Evolutionary conservation across 2,113 vertebrate species (phyloP).

Genomic region (Globicephala melas): DNA sequence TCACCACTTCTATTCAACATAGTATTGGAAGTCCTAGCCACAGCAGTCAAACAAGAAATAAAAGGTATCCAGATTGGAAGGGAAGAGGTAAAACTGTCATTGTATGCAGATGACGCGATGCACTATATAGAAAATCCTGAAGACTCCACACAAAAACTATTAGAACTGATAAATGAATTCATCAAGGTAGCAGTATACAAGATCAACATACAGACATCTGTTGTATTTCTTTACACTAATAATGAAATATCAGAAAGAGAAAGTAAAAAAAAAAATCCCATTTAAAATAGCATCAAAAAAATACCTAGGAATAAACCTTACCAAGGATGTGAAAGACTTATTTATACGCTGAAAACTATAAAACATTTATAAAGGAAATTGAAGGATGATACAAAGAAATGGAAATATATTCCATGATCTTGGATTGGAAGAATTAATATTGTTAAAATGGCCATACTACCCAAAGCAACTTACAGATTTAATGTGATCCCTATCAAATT

Average conservation of each 20-base stretch:
- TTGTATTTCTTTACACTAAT: background rate
- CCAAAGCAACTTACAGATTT: background rate
- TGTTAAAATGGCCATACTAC: background rate
- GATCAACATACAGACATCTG: background rate
- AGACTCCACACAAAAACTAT: background rate
- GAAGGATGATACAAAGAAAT: background rate
- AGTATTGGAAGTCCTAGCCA: background rate
- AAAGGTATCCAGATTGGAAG: background rate
- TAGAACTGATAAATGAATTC: background rate
- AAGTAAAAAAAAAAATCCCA: background rate
- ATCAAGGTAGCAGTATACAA: background rate
- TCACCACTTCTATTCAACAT: background rate
- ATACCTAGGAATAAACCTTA: background rate
- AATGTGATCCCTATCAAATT: background rate
- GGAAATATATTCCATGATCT: background rate
- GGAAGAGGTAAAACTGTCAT: background rate
- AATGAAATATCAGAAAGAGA: background rate
- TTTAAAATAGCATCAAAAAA: background rate
- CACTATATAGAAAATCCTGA: background rate
- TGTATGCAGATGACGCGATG: background rate
- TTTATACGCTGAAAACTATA: background rate
- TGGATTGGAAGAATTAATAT: background rate
- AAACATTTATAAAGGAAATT: background rate
- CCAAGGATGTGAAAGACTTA: background rate
- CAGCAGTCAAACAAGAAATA: background rate